Conservation (phyloP, 1,140 invertebrate genomes). For the Sarcophaga peregrina region DNA sequence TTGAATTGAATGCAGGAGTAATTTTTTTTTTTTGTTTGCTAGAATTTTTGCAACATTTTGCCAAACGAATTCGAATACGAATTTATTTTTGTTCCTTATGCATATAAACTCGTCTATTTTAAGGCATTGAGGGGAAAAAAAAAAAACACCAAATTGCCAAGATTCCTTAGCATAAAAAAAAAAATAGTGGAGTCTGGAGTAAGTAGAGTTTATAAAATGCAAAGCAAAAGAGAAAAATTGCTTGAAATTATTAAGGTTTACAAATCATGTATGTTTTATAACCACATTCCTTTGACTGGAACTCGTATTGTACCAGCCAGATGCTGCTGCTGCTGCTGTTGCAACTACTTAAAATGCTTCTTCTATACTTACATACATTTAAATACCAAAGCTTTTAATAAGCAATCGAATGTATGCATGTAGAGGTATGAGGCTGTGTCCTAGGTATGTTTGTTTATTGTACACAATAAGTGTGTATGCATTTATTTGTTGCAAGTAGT, state of each 20-base stretch:
- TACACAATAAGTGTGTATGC: no score
- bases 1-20: background rate
- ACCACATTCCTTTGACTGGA: background rate
- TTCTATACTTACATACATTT: no score
- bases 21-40: background rate
- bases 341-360: no score
- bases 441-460: no score
- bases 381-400: no score
- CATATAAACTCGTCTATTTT: no score
- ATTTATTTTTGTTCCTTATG: no score
- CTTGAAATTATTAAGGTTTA: conserved; percentile 6
- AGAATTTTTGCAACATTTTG: background rate
- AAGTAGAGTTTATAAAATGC: conserved; percentile 15
- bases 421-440: no score
- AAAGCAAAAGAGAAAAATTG: conserved; percentile 12
- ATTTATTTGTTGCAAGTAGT: background rate
- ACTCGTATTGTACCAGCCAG: background rate
- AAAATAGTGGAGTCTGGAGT: background rate
- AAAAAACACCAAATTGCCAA: background rate
- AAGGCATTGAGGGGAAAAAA: no score
- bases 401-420: no score
- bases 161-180: background rate
- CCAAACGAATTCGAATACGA: background rate
- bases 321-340: background rate
- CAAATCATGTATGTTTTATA: conserved; percentile 25